These are phyloP conservation scores for Acromyrmex echinatior DNA, from an alignment of 1,140 invertebrate genomes.

Conservation along the genomic window DNA sequence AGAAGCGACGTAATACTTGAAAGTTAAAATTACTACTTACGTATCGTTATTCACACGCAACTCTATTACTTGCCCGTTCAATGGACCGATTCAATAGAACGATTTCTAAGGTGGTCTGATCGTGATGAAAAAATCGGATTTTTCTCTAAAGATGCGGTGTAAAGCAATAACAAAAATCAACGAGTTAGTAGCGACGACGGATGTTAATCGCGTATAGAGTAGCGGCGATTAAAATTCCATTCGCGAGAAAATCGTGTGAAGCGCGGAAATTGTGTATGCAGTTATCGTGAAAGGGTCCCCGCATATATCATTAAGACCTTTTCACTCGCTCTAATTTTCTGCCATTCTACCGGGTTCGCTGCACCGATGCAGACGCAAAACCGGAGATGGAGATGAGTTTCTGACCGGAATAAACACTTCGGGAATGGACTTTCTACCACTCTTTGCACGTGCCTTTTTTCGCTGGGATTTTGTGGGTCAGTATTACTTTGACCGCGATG, in stretches of 20 bases:
- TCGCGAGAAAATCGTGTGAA: conserved; percentile 31
- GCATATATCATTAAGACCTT: conserved; percentile 45
- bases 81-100: not conserved
- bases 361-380: not conserved
- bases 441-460: conserved; percentile 33
- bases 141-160: not conserved
- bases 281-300: conserved; percentile 35
- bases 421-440: conserved; percentile 69
- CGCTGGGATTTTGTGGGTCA: conserved; percentile 56
- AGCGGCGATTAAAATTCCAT: conserved; percentile 42
- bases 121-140: not conserved
- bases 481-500: conserved; percentile 54
- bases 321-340: conserved; percentile 45
- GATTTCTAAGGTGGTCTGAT: conserved; percentile 3
- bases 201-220: conserved; percentile 11
- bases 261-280: not conserved
- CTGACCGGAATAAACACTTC: conserved; percentile 70
- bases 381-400: conserved; percentile 44
- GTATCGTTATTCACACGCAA: conserved; percentile 5
- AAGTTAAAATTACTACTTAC: not conserved
- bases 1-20: conserved; percentile 1
- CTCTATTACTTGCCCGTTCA: not conserved
- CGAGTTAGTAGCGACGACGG: not conserved
- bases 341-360: not conserved
- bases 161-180: not conserved